Percentiles rank a stretch among this genome's conserved stretches.
These are phyloP conservation scores for Albula goreensis DNA, from an alignment of 2,113 vertebrate genomes.

Conservation along the genomic window DNA sequence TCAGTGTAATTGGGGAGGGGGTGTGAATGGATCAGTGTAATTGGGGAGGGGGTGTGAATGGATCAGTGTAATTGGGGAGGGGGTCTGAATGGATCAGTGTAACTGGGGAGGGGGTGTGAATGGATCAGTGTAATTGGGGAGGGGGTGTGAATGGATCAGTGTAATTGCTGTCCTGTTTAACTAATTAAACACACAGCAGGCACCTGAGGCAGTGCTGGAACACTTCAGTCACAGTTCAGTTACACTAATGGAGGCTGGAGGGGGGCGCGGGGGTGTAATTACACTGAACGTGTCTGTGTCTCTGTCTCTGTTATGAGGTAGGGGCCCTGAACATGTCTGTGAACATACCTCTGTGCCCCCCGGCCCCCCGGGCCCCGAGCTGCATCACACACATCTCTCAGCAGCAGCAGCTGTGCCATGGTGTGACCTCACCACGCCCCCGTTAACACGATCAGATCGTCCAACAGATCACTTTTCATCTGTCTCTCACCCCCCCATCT, in stretches of 20 bases:
- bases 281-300: neutral
- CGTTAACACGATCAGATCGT: slow-evolving; percentile 45
- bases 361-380: neutral
- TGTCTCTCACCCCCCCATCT: neutral
- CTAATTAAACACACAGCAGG: slow-evolving; percentile 67
- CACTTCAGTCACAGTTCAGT: slow-evolving; percentile 69
- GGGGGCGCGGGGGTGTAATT: neutral
- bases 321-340: slow-evolving; percentile 4
- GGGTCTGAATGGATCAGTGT: no score
- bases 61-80: no score
- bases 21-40: no score
- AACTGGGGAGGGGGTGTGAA: no score
- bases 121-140: slow-evolving; percentile 3
- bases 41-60: no score
- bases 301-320: no score
- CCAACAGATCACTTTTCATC: slow-evolving; percentile 14
- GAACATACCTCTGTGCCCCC: slow-evolving; percentile 9
- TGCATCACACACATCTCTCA: neutral
- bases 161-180: slow-evolving; percentile 62
- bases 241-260: slow-evolving; percentile 61
- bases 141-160: slow-evolving; percentile 48
- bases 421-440: slow-evolving; percentile 23
- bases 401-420: slow-evolving; percentile 3
- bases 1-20: no score
- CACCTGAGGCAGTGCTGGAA: slow-evolving; percentile 67